Conservation (phyloP, 1,140 invertebrate species). For the Camponotus floridanus region DNA sequence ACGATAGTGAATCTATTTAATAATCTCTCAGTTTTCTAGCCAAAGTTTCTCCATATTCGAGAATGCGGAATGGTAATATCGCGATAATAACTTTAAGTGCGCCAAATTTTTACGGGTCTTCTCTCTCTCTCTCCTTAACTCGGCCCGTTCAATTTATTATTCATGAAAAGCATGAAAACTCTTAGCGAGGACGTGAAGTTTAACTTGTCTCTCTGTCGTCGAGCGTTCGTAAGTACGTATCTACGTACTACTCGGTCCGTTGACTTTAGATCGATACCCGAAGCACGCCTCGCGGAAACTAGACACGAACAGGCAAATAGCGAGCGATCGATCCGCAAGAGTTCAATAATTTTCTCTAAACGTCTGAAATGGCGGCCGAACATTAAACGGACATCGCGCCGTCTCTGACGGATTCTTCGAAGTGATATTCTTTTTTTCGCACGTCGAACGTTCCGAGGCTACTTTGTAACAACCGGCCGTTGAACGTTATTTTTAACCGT, state of each 20-base stretch:
- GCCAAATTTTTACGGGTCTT: constrained; percentile 25
- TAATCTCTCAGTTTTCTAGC: not conserved
- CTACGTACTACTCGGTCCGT: constrained; percentile 65
- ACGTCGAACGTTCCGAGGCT: constrained; percentile 16
- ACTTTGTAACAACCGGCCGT: constrained; percentile 8
- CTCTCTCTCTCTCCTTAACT: not conserved
- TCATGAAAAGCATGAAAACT: constrained; percentile 56
- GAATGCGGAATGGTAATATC: not conserved
- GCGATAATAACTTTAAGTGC: constrained; percentile 40
- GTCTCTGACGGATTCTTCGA: constrained; percentile 71
- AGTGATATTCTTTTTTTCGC: constrained; percentile 61
- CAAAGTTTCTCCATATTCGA: constrained; percentile 19
- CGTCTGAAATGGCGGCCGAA: constrained; percentile 76
- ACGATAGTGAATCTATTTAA: constrained; percentile 10
- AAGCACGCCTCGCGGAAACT: constrained; percentile 70
- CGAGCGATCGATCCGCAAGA: constrained; percentile 64
- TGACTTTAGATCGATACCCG: constrained; percentile 79
- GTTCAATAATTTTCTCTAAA: constrained; percentile 82
- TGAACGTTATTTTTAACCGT: constrained; percentile 31
- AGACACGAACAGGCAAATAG: constrained; percentile 70
- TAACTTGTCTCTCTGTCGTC: constrained; percentile 57
- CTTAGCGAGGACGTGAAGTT: constrained; percentile 60
- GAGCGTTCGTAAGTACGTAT: constrained; percentile 54
- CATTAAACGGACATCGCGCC: constrained; percentile 66
- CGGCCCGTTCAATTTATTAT: constrained; percentile 41